These are phyloP conservation scores for Ptychoptera contaminata DNA, from an alignment of 2,888 invertebrate species.

Conservation along the genomic window DNA sequence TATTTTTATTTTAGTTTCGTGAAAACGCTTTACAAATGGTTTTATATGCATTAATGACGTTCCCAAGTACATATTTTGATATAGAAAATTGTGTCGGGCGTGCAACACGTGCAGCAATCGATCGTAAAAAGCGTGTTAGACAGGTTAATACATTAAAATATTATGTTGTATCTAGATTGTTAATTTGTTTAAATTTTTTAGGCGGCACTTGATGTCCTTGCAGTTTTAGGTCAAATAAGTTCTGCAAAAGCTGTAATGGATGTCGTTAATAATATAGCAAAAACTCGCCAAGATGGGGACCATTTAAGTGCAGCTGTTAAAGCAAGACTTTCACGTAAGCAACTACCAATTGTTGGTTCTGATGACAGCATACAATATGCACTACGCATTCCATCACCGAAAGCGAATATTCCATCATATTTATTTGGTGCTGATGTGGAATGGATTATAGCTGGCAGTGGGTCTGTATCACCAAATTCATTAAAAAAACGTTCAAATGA, in stretches of 20 bases:
- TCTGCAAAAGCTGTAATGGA: constrained; percentile 45
- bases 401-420: constrained; percentile 16
- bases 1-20: constrained; percentile 34
- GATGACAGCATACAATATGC: constrained; percentile 65
- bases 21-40: constrained; percentile 62
- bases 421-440: constrained; percentile 52
- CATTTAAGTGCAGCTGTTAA: constrained; percentile 53
- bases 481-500: constrained; percentile 18
- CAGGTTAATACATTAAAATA: constrained; percentile 26
- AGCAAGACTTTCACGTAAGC: constrained; percentile 54
- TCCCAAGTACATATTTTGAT: constrained; percentile 63
- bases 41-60: constrained; percentile 60
- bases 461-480: constrained; percentile 40
- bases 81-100: constrained; percentile 29
- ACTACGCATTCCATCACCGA: constrained; percentile 38
- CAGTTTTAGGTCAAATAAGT: constrained; percentile 58
- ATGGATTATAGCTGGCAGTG: constrained; percentile 54
- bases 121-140: constrained; percentile 53
- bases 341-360: constrained; percentile 50
- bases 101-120: constrained; percentile 31
- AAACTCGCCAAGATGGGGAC: constrained; percentile 39
- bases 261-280: constrained; percentile 41
- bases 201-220: constrained; percentile 62
- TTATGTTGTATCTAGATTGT: background rate
- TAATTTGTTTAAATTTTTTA: background rate